Base-by-base conservation (phyloP, 1,140 invertebrate species). In the Bombus difficillimus region DNA sequence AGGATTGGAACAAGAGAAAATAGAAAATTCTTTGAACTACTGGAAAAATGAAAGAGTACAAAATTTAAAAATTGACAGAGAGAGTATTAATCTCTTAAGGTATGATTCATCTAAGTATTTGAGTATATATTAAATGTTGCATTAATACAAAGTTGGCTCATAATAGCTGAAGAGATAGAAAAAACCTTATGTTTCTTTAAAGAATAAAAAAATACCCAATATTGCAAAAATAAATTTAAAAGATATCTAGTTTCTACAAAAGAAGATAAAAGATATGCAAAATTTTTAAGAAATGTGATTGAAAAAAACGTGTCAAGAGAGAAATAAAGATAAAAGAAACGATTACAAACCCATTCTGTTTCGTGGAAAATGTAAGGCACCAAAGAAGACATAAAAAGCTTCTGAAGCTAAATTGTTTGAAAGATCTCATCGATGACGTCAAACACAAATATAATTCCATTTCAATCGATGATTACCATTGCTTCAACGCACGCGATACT, bases 381-480 rank as follows among this genome's bases (percentile, higher is more conserved):
- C 47, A 8, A 22, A 53, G 6, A 22, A 5, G 12, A 15, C 13
- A 32, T 28, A 9, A 34, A 47, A 37, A n/a, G 6, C 2, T 37
- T 68, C 10, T 53, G 34, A 75, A 53, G 2, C 1, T 15, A 57
- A 37, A 10, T 39, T 39, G 6, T 25, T 4, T 2, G 15, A 15
- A 28, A 32, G 37, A n/a, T 13, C 0, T 41, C 53, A 32, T 12
- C 32, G 37, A 62, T 32, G 57, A 47, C 43, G 41, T 9, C 4
- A 47, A 25, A 18, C n/a, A 25, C 18, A 68, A 47, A 66, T 69
- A 8, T 47, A 78, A 6, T 72, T 39, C 37, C 37, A 73, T 57
- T 86, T 74, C 5, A 15, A 43, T 43, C 43, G 43, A 73, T 80
- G 59, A 83, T 74, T 66, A 28, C 32, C 3, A 34, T 8, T 25